phyloP scores from a whole-genome alignment of 2,797 vertebrate species.

The Brachymystax lenok region DNA sequence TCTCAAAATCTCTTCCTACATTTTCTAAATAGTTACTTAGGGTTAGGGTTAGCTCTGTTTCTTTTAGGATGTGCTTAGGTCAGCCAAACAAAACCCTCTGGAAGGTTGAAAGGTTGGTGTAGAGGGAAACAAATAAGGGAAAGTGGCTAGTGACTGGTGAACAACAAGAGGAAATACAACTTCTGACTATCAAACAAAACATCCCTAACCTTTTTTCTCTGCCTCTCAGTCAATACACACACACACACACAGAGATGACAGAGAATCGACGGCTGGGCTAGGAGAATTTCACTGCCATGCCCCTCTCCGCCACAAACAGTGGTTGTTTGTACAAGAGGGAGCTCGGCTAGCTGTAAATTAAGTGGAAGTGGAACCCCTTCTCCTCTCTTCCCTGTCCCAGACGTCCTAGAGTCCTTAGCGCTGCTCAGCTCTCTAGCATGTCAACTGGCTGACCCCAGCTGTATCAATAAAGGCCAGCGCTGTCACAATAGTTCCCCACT shows the following conservation, averaged over 20 bases:
- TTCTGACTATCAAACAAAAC: background rate
- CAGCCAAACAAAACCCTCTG: background rate
- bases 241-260: background rate
- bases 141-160: background rate
- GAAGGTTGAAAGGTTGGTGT: background rate
- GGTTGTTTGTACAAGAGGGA: background rate
- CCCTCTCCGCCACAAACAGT: background rate
- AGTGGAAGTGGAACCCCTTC: background rate
- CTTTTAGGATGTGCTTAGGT: background rate
- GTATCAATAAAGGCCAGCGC: conserved; percentile 1
- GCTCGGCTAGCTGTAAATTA: background rate
- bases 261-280: background rate
- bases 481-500: background rate
- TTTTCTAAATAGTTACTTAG: background rate
- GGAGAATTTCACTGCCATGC: background rate
- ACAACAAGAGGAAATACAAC: background rate
- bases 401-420: background rate
- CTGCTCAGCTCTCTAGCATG: background rate
- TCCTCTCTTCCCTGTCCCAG: background rate
- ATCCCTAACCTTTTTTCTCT: background rate
- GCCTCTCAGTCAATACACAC: background rate
- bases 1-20: background rate
- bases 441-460: background rate
- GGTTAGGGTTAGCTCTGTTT: background rate
- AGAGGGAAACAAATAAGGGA: background rate